Conservation (phyloP, 2,888 invertebrate species). For the Agrochola litura region DNA sequence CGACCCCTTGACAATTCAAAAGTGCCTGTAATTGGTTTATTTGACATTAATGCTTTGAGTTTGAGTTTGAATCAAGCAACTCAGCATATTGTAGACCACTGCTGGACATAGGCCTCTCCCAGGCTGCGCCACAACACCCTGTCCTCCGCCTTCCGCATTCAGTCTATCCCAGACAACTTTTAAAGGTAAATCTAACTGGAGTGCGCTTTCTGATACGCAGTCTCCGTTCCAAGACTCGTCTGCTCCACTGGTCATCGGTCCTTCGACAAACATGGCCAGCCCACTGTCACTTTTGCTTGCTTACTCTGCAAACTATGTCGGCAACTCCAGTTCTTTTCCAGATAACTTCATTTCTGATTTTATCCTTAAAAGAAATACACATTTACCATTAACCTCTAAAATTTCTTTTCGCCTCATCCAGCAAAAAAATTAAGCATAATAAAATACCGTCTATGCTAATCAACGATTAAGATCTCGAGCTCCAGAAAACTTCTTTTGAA, state of each 20-base stretch:
- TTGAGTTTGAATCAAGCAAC: neutral
- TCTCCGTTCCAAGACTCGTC: neutral
- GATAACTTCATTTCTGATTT: neutral
- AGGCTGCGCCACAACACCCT: neutral
- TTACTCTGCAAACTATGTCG: neutral
- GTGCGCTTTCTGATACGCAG: neutral
- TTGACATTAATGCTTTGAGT: too few relatives aligned
- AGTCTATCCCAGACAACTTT: neutral
- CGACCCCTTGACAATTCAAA: too few relatives aligned
- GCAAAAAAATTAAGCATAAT: slow-evolving; percentile 26
- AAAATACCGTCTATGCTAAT: slow-evolving; percentile 68
- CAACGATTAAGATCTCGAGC: slow-evolving; percentile 70
- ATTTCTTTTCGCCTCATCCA: neutral
- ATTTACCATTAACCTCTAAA: neutral
- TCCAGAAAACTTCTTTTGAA: slow-evolving; percentile 73
- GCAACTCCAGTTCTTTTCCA: neutral
- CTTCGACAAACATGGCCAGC: neutral
- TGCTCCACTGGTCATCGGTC: neutral
- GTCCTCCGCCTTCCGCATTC: neutral
- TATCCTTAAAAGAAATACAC: neutral
- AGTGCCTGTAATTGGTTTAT: too few relatives aligned
- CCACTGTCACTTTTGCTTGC: neutral
- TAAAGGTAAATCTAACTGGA: neutral
- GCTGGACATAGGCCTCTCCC: neutral
- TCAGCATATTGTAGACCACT: neutral